Percentiles rank a stretch among this genome's conserved stretches.
Evolutionary conservation across 2,888 invertebrate species (phyloP).

Genomic region (Drosophila atripex): DNA sequence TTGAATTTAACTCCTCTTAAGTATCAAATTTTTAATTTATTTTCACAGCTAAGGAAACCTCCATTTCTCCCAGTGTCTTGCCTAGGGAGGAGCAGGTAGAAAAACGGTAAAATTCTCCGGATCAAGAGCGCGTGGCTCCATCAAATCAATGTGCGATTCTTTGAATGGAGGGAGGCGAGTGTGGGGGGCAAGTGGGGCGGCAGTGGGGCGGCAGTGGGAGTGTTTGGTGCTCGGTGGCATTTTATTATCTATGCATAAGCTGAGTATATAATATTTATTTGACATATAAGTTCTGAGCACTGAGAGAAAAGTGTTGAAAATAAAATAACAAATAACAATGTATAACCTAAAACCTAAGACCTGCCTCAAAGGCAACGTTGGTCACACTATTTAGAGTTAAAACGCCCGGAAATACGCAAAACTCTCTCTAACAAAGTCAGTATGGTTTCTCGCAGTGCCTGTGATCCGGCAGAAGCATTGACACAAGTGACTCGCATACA

Average conservation of each 20-base stretch:
- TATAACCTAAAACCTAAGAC: neutral
- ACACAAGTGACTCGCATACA: slow-evolving; percentile 63
- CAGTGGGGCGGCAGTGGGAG: no score
- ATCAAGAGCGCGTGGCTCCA: slow-evolving; percentile 14
- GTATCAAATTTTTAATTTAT: no score
- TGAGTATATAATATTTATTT: slow-evolving; percentile 22
- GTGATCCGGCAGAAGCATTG: slow-evolving; percentile 34
- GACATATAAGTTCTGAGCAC: slow-evolving; percentile 11
- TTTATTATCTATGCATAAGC: slow-evolving; percentile 41
- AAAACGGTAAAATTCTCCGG: slow-evolving; percentile 13
- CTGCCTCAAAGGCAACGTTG: neutral
- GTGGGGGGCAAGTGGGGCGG: neutral
- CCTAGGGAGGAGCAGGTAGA: slow-evolving; percentile 17
- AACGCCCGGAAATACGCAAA: neutral
- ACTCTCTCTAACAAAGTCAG: neutral
- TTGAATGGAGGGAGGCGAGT: neutral
- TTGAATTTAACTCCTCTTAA: no score
- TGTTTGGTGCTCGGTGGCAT: slow-evolving; percentile 10
- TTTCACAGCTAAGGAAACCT: no score
- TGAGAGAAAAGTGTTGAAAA: neutral
- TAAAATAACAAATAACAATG: neutral
- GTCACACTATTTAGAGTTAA: neutral
- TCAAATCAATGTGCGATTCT: slow-evolving; percentile 24
- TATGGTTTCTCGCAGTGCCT: neutral
- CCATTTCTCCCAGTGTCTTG: neutral